These are phyloP conservation scores for Hypotaenidia philippensis DNA, from an alignment of 2,797 vertebrate genomes.

Conservation along the genomic window DNA sequence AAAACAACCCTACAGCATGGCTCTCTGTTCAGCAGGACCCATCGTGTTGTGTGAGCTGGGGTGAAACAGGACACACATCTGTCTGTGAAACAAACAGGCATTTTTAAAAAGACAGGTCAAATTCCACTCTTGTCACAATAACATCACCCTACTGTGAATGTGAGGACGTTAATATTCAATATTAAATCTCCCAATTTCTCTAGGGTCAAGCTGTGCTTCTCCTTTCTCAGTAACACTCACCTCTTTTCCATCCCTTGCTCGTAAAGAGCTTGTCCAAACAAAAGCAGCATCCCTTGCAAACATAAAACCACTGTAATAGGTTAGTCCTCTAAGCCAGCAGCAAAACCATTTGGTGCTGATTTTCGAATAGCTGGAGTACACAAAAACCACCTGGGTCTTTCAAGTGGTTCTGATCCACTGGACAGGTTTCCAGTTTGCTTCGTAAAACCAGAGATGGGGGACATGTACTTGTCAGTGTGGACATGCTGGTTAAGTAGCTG, in stretches of 20 bases:
- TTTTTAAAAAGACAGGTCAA: background rate
- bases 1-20: constrained; percentile 21
- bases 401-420: background rate
- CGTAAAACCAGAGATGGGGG: background rate
- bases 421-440: background rate
- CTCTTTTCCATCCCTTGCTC: background rate
- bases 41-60: background rate
- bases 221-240: background rate
- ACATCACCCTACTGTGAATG: rapidly evolving
- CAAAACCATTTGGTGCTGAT: background rate
- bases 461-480: background rate
- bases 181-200: background rate
- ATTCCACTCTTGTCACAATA: background rate
- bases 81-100: constrained; percentile 18
- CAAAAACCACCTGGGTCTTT: background rate
- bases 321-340: background rate
- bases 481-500: background rate
- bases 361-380: background rate
- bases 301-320: rapidly evolving
- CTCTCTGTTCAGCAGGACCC: background rate
- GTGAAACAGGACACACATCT: constrained; percentile 52
- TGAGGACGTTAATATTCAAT: background rate
- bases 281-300: background rate
- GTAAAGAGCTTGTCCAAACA: background rate
- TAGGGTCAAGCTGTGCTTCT: rapidly evolving